These are phyloP conservation scores for Danionella dracula DNA, from an alignment of 2,797 vertebrate species.

Conservation along the genomic window DNA sequence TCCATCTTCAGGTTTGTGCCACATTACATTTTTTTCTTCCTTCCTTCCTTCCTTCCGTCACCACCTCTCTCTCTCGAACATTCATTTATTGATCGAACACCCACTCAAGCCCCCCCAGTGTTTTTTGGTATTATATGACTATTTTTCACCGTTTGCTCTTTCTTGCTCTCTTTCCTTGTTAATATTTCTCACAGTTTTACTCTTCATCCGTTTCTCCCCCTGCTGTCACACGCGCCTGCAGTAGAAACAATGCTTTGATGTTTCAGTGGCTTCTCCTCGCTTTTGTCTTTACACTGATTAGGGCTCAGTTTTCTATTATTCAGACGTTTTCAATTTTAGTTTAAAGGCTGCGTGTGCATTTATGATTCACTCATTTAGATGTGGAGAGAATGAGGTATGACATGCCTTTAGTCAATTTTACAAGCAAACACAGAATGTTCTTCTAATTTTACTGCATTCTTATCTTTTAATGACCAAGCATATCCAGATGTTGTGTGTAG, in stretches of 20 bases:
- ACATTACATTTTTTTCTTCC: conserved; percentile 6
- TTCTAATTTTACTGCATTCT: neutral
- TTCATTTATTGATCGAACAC: conserved; percentile 43
- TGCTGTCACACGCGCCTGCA: neutral
- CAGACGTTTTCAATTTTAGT: conserved; percentile 11
- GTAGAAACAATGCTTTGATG: conserved; percentile 28
- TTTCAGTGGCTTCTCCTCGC: conserved; percentile 12
- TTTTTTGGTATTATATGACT: conserved; percentile 21
- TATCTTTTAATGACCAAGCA: no score
- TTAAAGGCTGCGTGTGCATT: neutral
- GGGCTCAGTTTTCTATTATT: conserved; percentile 1
- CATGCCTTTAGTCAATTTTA: neutral
- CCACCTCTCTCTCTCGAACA: neutral
- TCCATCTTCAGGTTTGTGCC: neutral
- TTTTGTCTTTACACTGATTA: conserved; percentile 27
- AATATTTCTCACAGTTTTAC: neutral
- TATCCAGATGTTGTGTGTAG: neutral
- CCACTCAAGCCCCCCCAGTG: conserved; percentile 39
- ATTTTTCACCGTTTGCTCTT: conserved; percentile 7
- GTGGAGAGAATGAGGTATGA: neutral
- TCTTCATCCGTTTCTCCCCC: conserved; percentile 4
- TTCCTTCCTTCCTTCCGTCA: neutral
- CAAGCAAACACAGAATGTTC: neutral
- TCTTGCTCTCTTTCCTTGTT: neutral
- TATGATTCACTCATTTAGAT: neutral